Percentiles rank a stretch among this genome's conserved stretches.
These are phyloP conservation scores for Pachymerium ferrugineum DNA, from an alignment of 2,888 invertebrate species.

Conservation along the genomic window DNA sequence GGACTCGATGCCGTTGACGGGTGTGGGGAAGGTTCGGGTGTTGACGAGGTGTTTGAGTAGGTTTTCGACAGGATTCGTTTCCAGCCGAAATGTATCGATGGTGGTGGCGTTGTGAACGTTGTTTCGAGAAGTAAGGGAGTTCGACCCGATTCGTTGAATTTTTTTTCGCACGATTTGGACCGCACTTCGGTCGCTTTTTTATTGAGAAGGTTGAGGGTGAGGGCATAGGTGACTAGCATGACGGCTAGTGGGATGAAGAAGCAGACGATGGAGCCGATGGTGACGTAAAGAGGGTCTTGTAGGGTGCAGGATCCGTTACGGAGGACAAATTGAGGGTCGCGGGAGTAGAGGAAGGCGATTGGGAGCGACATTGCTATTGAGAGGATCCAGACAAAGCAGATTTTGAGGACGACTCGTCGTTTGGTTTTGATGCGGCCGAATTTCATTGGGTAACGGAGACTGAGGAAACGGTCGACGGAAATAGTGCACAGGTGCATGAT, in stretches of 20 bases:
- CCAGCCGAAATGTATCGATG: neutral
- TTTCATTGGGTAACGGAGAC: slow-evolving; percentile 85
- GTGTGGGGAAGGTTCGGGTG: slow-evolving; percentile 1
- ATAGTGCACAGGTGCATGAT: slow-evolving; percentile 97
- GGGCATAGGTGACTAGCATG: slow-evolving; percentile 89
- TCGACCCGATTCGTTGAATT: neutral
- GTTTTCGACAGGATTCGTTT: slow-evolving; percentile 33
- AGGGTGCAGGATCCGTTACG: slow-evolving; percentile 79
- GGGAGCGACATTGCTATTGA: slow-evolving; percentile 89
- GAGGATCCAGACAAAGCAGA: slow-evolving; percentile 86
- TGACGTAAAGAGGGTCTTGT: slow-evolving; percentile 73
- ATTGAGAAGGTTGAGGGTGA: slow-evolving; percentile 81
- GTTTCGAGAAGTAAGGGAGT: neutral
- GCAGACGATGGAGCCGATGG: slow-evolving; percentile 88
- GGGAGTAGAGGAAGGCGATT: slow-evolving; percentile 77
- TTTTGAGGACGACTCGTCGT: slow-evolving; percentile 77
- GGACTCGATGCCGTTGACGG: neutral
- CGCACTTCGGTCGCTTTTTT: slow-evolving; percentile 54
- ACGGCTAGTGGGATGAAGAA: slow-evolving; percentile 93
- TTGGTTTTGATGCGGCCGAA: slow-evolving; percentile 85
- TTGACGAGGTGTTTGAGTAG: slow-evolving; percentile 33
- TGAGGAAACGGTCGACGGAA: slow-evolving; percentile 89
- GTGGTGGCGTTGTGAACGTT: neutral
- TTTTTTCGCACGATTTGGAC: neutral
- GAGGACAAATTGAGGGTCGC: slow-evolving; percentile 77